phyloP scores from a whole-genome alignment of 2,113 vertebrate genomes.

The Pao palembangensis region DNA sequence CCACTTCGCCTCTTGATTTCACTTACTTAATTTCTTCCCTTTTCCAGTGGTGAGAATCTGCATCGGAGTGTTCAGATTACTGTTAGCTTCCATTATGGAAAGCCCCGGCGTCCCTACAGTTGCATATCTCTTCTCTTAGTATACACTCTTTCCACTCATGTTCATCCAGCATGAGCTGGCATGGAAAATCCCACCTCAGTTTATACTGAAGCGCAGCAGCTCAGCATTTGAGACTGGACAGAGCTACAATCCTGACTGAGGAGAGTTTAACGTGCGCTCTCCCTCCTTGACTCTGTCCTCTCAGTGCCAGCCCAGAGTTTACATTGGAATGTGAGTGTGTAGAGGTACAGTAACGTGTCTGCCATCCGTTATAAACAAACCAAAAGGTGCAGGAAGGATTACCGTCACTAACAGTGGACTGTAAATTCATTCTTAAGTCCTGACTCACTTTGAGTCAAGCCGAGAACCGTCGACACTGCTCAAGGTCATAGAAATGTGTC shows the following conservation, averaged over 20 bases:
- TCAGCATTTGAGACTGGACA: conserved; percentile 38
- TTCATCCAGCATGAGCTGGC: conserved; percentile 63
- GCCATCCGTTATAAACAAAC: conserved; percentile 40
- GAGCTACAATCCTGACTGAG: conserved; percentile 35
- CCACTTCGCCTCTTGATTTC: conserved; percentile 17
- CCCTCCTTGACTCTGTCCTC: conserved; percentile 8
- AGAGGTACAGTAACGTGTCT: conserved; percentile 25
- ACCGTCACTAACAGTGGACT: conserved; percentile 20
- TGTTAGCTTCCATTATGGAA: conserved; percentile 37
- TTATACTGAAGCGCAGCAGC: conserved; percentile 51
- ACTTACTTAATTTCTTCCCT: conserved; percentile 31
- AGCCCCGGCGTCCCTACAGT: conserved; percentile 37
- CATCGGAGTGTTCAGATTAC: conserved; percentile 7
- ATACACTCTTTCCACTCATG: conserved; percentile 39
- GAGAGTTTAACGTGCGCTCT: conserved; percentile 25
- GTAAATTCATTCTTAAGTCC: conserved; percentile 15
- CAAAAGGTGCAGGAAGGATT: conserved; percentile 26
- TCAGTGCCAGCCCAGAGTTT: conserved; percentile 27
- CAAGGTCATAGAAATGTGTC: background rate
- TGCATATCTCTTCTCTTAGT: conserved; percentile 42
- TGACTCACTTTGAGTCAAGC: background rate
- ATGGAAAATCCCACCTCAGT: conserved; percentile 69
- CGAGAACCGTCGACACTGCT: background rate
- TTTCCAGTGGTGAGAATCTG: conserved; percentile 33
- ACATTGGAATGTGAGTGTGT: conserved; percentile 32